phyloP scores from a whole-genome alignment of 1,140 invertebrate genomes.

The Drosophila pseudoobscura region DNA sequence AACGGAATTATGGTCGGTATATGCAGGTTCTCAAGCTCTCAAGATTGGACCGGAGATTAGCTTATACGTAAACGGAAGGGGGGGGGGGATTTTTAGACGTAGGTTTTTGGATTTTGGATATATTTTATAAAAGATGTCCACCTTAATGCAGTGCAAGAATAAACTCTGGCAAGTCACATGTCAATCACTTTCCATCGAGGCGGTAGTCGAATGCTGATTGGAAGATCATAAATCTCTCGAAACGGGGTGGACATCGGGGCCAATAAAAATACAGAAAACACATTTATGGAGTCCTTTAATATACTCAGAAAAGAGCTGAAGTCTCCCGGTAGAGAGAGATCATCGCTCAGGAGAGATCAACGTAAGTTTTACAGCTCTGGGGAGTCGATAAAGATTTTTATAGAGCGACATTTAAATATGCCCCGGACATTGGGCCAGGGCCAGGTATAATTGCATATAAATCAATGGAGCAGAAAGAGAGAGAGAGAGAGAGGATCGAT shows the following conservation, averaged over 20 bases:
- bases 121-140: not conserved
- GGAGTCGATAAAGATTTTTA: slow-evolving; percentile 64
- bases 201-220: slow-evolving; percentile 25
- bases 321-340: not conserved
- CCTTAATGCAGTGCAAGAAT: not conserved
- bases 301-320: slow-evolving; percentile 39
- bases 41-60: slow-evolving; percentile 25
- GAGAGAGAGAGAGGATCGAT: slow-evolving; percentile 33
- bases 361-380: slow-evolving; percentile 37
- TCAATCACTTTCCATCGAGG: slow-evolving; percentile 21
- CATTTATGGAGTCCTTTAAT: slow-evolving; percentile 75
- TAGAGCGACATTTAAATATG: slow-evolving; percentile 68
- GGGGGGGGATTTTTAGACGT: not conserved
- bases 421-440: slow-evolving; percentile 8
- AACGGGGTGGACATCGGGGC: not conserved
- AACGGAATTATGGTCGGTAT: slow-evolving; percentile 35
- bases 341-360: slow-evolving; percentile 31
- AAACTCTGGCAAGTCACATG: slow-evolving; percentile 11
- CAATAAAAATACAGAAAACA: slow-evolving; percentile 39
- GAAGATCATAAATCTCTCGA: slow-evolving; percentile 40
- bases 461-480: slow-evolving; percentile 38
- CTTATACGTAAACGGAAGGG: not conserved
- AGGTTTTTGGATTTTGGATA: not conserved
- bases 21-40: slow-evolving; percentile 22
- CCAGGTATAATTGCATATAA: slow-evolving; percentile 64